These are phyloP conservation scores for Chanos chanos DNA, from an alignment of 2,797 vertebrate genomes.

Conservation along the genomic window DNA sequence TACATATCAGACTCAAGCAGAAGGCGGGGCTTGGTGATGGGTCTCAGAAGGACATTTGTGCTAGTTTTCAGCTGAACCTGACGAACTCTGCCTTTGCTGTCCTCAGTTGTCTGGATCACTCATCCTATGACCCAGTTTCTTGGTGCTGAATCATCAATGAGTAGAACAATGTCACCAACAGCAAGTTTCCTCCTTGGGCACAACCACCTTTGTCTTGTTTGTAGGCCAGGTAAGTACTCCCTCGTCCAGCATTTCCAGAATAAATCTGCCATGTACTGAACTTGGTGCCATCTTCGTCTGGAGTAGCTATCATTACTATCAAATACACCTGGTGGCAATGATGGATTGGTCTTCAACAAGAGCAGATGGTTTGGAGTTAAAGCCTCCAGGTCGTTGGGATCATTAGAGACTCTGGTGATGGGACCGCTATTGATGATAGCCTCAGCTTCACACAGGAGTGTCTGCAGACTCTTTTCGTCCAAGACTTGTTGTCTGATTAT, in stretches of 20 bases:
- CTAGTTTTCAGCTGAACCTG: background rate
- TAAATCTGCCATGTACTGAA: too few species aligned
- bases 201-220: background rate
- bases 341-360: background rate
- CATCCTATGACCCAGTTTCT: background rate
- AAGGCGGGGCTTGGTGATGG: background rate
- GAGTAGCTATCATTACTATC: background rate
- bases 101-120: background rate
- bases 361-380: slow-evolving; percentile 1
- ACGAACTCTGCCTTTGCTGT: background rate
- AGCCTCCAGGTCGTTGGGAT: background rate
- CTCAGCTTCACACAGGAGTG: too few species aligned
- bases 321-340: too few species aligned
- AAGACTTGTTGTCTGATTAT: background rate
- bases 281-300: background rate
- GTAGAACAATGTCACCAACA: background rate
- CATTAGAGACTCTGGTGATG: background rate
- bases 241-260: too few species aligned
- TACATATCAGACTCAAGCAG: background rate
- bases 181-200: background rate
- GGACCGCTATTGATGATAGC: background rate
- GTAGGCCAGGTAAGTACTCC: background rate
- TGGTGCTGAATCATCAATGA: background rate
- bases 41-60: background rate
- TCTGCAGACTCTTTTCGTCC: background rate